Percentiles rank a stretch among this genome's conserved stretches.
These are phyloP conservation scores for Syncerus caffer DNA, from an alignment of 2,797 vertebrate species.

Conservation along the genomic window DNA sequence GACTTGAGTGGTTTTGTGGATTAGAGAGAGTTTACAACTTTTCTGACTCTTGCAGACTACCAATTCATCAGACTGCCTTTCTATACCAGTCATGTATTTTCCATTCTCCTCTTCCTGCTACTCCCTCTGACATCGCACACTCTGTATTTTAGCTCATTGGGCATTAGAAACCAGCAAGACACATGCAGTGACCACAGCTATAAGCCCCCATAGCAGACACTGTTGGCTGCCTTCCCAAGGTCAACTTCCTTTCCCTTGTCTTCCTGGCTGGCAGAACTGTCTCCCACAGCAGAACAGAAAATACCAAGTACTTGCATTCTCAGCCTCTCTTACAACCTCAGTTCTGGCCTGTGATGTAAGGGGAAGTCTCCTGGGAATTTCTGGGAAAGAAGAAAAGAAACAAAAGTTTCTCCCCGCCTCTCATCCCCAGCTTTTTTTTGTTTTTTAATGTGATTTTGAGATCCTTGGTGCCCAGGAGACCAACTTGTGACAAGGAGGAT, in stretches of 20 bases:
- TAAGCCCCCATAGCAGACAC: neutral
- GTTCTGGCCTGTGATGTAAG: neutral
- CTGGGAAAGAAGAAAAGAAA: constrained; percentile 27
- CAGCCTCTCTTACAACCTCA: neutral
- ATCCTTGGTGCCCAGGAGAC: neutral
- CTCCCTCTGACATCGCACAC: neutral
- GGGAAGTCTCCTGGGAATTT: constrained; percentile 4
- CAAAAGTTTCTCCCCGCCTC: neutral
- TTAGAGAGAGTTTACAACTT: neutral
- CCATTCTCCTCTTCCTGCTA: neutral
- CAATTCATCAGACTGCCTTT: neutral
- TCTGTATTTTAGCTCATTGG: neutral
- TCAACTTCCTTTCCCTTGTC: neutral
- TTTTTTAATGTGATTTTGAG: neutral
- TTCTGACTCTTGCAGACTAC: neutral
- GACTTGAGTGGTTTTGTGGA: neutral
- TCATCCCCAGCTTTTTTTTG: neutral
- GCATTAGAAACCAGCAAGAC: neutral
- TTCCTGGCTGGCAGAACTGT: neutral
- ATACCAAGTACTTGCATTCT: neutral
- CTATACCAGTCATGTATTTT: neutral
- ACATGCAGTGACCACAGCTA: neutral
- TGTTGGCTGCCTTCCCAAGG: neutral
- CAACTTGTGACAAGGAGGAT: neutral
- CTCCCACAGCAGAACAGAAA: neutral